Conservation (phyloP, 2,113 vertebrate species). For the Rhombomys opimus region DNA sequence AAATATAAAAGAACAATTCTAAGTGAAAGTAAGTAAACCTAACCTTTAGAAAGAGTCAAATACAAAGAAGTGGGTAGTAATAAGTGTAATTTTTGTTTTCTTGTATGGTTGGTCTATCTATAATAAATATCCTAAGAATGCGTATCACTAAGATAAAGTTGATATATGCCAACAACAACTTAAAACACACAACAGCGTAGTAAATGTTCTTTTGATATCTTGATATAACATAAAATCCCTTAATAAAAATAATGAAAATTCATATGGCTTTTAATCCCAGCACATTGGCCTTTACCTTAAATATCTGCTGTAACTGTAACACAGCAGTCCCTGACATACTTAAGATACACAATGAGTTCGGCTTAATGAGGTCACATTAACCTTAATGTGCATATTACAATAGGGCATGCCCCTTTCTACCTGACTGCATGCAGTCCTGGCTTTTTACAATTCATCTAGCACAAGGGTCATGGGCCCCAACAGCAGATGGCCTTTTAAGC, state of each 20-base stretch:
- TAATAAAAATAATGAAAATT: background rate
- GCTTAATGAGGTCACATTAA: constrained; percentile 69
- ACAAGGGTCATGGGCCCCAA: background rate
- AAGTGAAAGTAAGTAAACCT: background rate
- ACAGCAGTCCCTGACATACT: constrained; percentile 6
- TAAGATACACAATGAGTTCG: constrained; percentile 9
- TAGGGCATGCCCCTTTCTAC: constrained; percentile 42
- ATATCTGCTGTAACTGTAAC: constrained; percentile 1
- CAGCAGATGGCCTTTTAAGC: background rate
- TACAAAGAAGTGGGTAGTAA: background rate
- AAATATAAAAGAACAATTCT: background rate
- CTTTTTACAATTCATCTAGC: constrained; percentile 53
- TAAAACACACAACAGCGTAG: background rate
- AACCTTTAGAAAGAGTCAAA: background rate
- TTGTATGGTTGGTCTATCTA: rapidly evolving
- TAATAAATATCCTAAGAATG: background rate
- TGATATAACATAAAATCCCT: background rate
- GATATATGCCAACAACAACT: background rate
- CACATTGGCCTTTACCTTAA: constrained; percentile 9
- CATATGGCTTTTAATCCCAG: background rate
- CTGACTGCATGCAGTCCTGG: constrained; percentile 1
- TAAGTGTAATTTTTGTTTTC: background rate
- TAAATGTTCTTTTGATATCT: background rate
- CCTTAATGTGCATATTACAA: constrained; percentile 12
- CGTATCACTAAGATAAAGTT: background rate